phyloP scores from a whole-genome alignment of 2,113 vertebrate genomes.

The Forbesichthys agassizii region DNA sequence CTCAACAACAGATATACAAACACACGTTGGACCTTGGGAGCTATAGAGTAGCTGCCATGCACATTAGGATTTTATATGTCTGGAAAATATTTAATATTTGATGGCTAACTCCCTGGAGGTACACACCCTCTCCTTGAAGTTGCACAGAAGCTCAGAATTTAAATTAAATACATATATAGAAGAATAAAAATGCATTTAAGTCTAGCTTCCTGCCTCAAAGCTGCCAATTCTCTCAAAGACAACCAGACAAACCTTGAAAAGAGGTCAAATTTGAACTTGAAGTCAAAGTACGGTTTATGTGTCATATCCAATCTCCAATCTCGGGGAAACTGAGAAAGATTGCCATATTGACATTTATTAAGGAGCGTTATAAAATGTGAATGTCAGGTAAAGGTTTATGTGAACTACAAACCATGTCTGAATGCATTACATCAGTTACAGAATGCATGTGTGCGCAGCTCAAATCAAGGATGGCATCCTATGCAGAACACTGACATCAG shows the following conservation, averaged over 20 bases:
- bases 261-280: too few relatives aligned
- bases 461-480: slow-evolving; percentile 11
- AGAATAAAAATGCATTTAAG: too few relatives aligned
- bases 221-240: too few relatives aligned
- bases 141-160: too few relatives aligned
- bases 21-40: not conserved
- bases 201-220: too few relatives aligned
- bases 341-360: too few relatives aligned
- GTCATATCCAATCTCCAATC: too few relatives aligned
- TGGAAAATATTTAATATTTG: not conserved
- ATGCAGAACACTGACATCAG: slow-evolving; percentile 3
- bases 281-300: too few relatives aligned
- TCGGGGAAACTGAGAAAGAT: too few relatives aligned
- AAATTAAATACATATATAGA: too few relatives aligned
- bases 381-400: not conserved
- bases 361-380: not conserved
- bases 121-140: not conserved
- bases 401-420: not conserved
- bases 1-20: not conserved
- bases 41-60: not conserved
- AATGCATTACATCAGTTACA: not conserved
- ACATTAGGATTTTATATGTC: not conserved
- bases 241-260: too few relatives aligned
- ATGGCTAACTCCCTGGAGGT: not conserved
- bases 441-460: not conserved